Base-by-base conservation (phyloP, 2,888 invertebrate species). In the Eristalinus sepulchralis region DNA sequence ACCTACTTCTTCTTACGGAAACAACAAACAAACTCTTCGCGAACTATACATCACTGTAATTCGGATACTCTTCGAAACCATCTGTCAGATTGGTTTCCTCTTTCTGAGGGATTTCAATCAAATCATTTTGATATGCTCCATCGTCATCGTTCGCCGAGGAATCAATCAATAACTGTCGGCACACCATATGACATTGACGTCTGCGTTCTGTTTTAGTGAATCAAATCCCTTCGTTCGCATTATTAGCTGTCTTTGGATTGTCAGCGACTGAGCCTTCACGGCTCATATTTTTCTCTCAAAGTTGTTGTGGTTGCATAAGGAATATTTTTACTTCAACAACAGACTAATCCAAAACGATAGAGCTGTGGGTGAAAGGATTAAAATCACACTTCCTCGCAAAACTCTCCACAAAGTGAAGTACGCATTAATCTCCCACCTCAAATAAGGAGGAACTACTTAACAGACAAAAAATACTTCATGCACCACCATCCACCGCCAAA, bases 231-330 rank as follows among this genome's bases (percentile, higher is more conserved):
- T 64, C 10, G 57, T 66, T 55, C 55, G 13, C 27, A 64, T 31
- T 66, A 64, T 64, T 64, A 66, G 73, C 57, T 63, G 73, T 34
- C 63, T 63, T 11, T 22, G 63, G 39, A 8, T 27, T 22, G 5
- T 22, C 33, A 36, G 13, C 31, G 31, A 9, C 31, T 39, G 27
- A 27, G 27, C 27, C 2, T 27, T 5, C 27, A 27, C 2, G 27
- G 2, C 2, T 27, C 27, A 27, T 27, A 5, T 27, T 27, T 27
- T 27, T 2, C 5, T 27, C 27, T 27, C 27, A 27, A n/a, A n/a
- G n/a, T n/a, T n/a, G n/a, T n/a, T n/a, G n/a, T n/a, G n/a, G n/a
- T n/a, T n/a, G n/a, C n/a, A 0, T 36, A 0, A 36, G 34, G 11
- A 36, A 36, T 36, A 3, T n/a, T 4, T 5, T 47, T n/a, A 0